These are phyloP conservation scores for Podabrus alpinus DNA, from an alignment of 2,888 invertebrate species.

Conservation along the genomic window DNA sequence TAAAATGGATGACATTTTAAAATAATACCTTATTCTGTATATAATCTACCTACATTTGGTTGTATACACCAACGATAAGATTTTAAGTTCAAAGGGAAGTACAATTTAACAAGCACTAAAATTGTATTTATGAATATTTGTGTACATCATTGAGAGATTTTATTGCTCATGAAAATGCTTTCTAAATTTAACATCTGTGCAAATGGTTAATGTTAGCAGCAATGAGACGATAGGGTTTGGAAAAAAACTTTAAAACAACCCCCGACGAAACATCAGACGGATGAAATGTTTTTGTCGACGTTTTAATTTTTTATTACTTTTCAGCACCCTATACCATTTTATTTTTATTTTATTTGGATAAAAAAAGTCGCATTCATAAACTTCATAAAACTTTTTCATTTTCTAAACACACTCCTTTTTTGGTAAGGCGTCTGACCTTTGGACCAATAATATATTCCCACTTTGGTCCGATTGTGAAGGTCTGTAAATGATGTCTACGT, in stretches of 20 bases:
- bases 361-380: neutral
- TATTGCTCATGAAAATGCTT: slow-evolving; percentile 41
- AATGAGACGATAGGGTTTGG: neutral
- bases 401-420: too few relatives aligned
- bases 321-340: neutral
- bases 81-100: slow-evolving; percentile 23
- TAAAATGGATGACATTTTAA: slow-evolving; percentile 15
- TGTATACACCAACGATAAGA: slow-evolving; percentile 14
- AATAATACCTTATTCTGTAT: slow-evolving; percentile 14
- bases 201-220: slow-evolving; percentile 32
- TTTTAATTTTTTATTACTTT: neutral
- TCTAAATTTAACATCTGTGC: slow-evolving; percentile 37
- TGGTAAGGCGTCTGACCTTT: too few relatives aligned
- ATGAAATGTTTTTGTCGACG: neutral
- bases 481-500: too few relatives aligned
- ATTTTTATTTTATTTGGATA: neutral
- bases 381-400: too few relatives aligned
- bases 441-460: too few relatives aligned
- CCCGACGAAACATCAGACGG: neutral
- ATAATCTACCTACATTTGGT: neutral
- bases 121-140: slow-evolving; percentile 46
- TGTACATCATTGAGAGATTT: slow-evolving; percentile 46
- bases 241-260: neutral
- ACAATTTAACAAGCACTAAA: slow-evolving; percentile 42
- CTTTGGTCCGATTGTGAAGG: too few relatives aligned